Base-by-base conservation (phyloP, 2,113 vertebrate species). In the Pseudopipra pipra region DNA sequence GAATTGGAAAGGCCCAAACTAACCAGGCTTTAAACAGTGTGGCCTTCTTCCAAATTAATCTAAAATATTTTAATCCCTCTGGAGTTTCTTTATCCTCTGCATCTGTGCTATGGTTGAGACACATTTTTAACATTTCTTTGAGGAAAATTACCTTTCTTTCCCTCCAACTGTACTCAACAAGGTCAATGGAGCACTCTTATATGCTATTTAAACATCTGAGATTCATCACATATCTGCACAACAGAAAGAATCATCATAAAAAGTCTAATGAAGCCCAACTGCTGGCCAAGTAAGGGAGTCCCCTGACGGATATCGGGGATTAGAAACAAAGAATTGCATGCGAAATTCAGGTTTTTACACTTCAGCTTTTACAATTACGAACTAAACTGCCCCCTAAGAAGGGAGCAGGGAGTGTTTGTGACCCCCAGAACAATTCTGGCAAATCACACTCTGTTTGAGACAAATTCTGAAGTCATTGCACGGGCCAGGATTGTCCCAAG, bases 161-260 rank as follows among this genome's bases (percentile, higher is more conserved):
- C 63, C 81, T 96, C 88, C 85, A 92, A 92, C 78, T 95, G 84
- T 93, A 96, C 79, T 95, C 90, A 78, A 47, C 68, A 73, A 96
- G 96, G 97, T 97, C 97, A 97, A 63, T 23, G 71, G 97, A 91
- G 90, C 81, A 92, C 77, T 94, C 90, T 96, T 96, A 85, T 59
- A 66, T 72, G 89, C 94, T 93, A 89, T 97, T 96, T 97, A 94
- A 97, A 97, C 96, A 96, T 97, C 96, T 97, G 96, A 97, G 95
- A 95, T 88, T 96, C 95, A 97, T 97, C 93, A 96, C 47, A 0
- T 93, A 93, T 95, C 95, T 85, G 73, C 93, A 97, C 74, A 97
- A 90, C 95, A 95, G 95, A 97, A 96, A 97, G 95, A 94, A 97
- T 96, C 95, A 97, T 95, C 93, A 83, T 96, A 89, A 97, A 97